Evolutionary conservation across 2,113 vertebrate genomes (phyloP).

Genomic region (Lepus timidus): DNA sequence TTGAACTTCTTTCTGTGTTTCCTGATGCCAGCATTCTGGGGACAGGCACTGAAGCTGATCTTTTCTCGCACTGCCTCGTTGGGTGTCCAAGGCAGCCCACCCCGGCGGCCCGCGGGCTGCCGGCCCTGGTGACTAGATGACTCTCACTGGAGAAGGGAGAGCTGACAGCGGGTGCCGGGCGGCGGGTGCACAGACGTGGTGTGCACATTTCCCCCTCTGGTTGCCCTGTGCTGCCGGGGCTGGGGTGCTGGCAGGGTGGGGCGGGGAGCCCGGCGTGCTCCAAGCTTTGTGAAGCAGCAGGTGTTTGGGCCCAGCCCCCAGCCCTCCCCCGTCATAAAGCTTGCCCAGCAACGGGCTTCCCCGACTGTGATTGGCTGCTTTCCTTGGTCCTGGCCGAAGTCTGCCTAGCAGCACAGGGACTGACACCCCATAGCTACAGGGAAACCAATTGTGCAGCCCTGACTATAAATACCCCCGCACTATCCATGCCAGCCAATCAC

Average conservation of each 20-base stretch:
- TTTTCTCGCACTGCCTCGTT: neutral
- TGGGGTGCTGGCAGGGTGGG: conserved; percentile 9
- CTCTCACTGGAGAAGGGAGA: conserved; percentile 48
- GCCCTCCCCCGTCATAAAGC: neutral
- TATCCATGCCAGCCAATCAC: conserved; percentile 78
- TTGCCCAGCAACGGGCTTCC: conserved; percentile 73
- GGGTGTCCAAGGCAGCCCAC: neutral
- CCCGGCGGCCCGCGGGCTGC: neutral
- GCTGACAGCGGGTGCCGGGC: conserved; percentile 32
- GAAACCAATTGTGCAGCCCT: conserved; percentile 72
- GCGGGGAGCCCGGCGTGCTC: conserved; percentile 30
- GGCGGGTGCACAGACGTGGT: neutral
- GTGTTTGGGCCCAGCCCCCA: conserved; percentile 63
- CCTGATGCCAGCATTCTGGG: neutral
- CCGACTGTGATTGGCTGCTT: conserved; percentile 82
- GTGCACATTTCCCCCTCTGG: conserved; percentile 34
- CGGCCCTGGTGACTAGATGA: neutral
- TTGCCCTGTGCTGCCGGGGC: conserved; percentile 11
- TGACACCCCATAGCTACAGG: conserved; percentile 62
- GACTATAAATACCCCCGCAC: conserved; percentile 80
- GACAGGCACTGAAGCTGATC: neutral
- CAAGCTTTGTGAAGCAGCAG: conserved; percentile 78
- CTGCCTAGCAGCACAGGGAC: conserved; percentile 83
- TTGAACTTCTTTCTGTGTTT: neutral
- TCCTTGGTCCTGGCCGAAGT: conserved; percentile 77